Evolutionary conservation across 1,140 invertebrate species (phyloP), one percentile per base, ranked within the genome.

Genomic region (Drosophila novamexicana): DNA sequence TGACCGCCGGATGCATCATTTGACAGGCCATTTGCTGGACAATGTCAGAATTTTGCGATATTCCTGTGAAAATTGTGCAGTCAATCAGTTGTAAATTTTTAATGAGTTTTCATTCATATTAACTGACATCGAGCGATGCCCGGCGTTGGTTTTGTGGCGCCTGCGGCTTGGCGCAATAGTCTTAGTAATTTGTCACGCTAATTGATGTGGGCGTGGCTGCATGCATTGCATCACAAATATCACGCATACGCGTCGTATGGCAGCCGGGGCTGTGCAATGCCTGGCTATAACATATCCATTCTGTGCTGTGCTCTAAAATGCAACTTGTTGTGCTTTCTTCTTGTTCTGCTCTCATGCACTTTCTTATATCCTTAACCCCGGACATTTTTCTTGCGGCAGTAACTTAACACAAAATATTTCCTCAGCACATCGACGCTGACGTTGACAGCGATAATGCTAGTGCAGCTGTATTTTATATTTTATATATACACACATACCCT

Each of bases 71-170:
- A 70, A 89, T 75, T 89, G 65, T 75, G 84, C 70, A 88, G 83
- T 88, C 83, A 88, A 89, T 88, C 83, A 88, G 66, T 88, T 88
- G 83, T 89, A 88, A 89, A 88, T 88, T 88, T 88, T 88, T 89
- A 88, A 88, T 89, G 80, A 88, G 83, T 88, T 89, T 89, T 89
- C 83, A 88, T 89, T 89, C 72, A 74, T 62, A 71, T 75, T 42
- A 79, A 68, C 70, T 63, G 72, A 44, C 81, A 70, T 70, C 44
- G 58, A 58, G 36, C 56, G 56, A 69, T 42, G 62, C 64, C 57
- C 68, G 34, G 49, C n/a, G 22, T 61, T 29, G 52, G 52, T 8
- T 63, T 22, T 67, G 22, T 37, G 44, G 57, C 6, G 47, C 58
- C 59, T 56, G 75, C 22, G 42, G 52, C 68, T 52, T 8, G 32